Base-by-base conservation (phyloP, 2,113 vertebrate species). In the Herpailurus yagouaroundi region DNA sequence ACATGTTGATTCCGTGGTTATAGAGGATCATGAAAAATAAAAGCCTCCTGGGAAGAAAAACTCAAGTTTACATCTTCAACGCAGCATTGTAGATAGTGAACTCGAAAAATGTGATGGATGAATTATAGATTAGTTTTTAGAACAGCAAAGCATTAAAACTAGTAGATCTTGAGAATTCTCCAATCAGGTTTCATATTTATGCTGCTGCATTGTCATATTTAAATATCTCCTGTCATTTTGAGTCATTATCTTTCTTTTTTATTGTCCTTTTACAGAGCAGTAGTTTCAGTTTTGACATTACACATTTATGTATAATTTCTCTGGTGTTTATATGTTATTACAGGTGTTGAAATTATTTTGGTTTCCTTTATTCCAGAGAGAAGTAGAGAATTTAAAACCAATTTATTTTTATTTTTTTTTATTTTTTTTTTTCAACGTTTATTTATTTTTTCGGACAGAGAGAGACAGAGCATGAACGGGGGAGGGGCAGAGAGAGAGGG, bases 311-410 rank as follows among this genome's bases (percentile, higher is more conserved):
- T 92, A 80, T 92, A 60, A 73, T 92, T 96, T 91, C 19, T 41
- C n/a, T 77, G 68, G 73, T 95, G 12, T 60, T 86, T 82, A 38
- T 89, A 7, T 91, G 14, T 74, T 94, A 36, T 64, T 84, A 87
- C 13, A 95, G 55, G 29, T 88, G 7, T 92, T 94, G 12, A 57
- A 92, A 84, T 97, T 97, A 86, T 80, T 91, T 97, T 86, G 21
- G 11, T 93, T 96, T 93, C 57, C 88, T 93, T 83, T 73, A 92
- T 91, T 94, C 9, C 50, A 82, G 9, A 81, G 36, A 77, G 74
- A 93, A 96, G 36, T 85, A 89, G 16, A 80, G 25, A 86, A 92
- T 82, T 69, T 21, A 12, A 80, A 90, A 96, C 57, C 38, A 16
- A 27, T 52, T 38, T 38, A 27, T 52, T 38, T 38, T 38, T 38